Evolutionary conservation across 1,140 invertebrate genomes (phyloP), one percentile per base, ranked within the genome.

Genomic region (Ceratina australensis): DNA sequence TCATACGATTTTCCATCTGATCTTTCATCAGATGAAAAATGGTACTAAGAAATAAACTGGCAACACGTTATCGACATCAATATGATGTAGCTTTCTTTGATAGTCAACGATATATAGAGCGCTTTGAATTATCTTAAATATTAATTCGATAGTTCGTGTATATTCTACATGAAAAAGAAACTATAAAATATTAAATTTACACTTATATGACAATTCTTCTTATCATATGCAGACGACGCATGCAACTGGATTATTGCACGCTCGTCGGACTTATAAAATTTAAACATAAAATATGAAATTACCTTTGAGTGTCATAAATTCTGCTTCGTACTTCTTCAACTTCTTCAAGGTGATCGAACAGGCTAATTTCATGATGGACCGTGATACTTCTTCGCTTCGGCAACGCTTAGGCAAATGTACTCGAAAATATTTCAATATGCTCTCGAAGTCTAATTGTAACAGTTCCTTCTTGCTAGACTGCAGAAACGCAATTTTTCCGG

Each of bases 361-460:
- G 8, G 98, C 98, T 61, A 96, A 93, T 90, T 97, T 97, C 91
- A 99, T 96, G 12, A 99, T 94, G 71, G 97, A 95, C 63, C 95
- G 95, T 0, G 98, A 97, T 3, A 96, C 94, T 85, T 98, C 97
- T 90, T 99, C 97, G 28, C 95, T 96, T 60, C 98, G 95, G 90
- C 98, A 99, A 88, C 98, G 98, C 92, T 99, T 99, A 16, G 99
- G 99, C 73, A 99, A 93, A 18, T 97, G 96, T 2, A 99, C 98
- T 68, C 98, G 95, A 89, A 98, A 98, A 91, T 97, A 97, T 89
- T 98, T 98, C 4, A 98, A 91, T 90, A 96, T 96, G 90, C 95
- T 98, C 93, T 99, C 99, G 91, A 99, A 99, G 93, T 99, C 99
- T 61, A 98, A 93, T 73, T 96, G 95, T 42, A 99, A 92, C n/a